Evolutionary conservation across 2,888 invertebrate species (phyloP).

Genomic region (Ennomos fuscantarius): DNA sequence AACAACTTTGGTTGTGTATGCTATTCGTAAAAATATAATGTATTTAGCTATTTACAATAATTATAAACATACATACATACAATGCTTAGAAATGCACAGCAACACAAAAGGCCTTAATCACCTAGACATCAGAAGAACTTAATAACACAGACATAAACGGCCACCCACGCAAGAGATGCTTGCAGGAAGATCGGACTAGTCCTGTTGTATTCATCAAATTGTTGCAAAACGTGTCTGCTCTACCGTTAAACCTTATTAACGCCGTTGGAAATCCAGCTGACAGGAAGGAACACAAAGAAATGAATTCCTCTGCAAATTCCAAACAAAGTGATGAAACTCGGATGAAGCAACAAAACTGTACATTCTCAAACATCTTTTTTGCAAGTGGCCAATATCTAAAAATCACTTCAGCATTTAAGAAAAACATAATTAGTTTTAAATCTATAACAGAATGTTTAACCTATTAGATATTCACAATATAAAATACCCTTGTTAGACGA

Average conservation of each 20-base stretch:
- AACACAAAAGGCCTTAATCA: conserved; percentile 81
- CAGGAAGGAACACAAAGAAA: conserved; percentile 19
- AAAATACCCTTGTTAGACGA: conserved; percentile 80
- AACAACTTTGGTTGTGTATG: conserved; percentile 86
- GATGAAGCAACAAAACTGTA: conserved; percentile 38
- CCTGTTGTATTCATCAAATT: conserved; percentile 38
- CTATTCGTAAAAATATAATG: conserved; percentile 85
- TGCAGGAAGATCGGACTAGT: conserved; percentile 59
- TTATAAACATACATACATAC: conserved; percentile 86
- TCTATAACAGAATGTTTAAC: conserved; percentile 66
- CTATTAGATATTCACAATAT: conserved; percentile 72
- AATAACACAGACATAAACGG: conserved; percentile 81
- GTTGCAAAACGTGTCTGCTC: conserved; percentile 4
- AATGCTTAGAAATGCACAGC: conserved; percentile 85
- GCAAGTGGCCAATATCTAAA: conserved; percentile 69
- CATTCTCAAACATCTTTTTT: conserved; percentile 62
- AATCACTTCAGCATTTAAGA: conserved; percentile 70
- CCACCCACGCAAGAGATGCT: conserved; percentile 71
- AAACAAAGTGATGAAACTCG: conserved; percentile 37
- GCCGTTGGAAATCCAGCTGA: conserved; percentile 16
- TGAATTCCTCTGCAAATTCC: conserved; percentile 40
- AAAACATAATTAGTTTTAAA: conserved; percentile 80
- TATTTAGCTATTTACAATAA: conserved; percentile 82
- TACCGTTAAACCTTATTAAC: conserved; percentile 10
- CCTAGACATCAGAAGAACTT: conserved; percentile 72